Evolutionary conservation across 2,113 vertebrate species (phyloP), one percentile per base, ranked within the genome.

Genomic region (Balaeniceps rex): DNA sequence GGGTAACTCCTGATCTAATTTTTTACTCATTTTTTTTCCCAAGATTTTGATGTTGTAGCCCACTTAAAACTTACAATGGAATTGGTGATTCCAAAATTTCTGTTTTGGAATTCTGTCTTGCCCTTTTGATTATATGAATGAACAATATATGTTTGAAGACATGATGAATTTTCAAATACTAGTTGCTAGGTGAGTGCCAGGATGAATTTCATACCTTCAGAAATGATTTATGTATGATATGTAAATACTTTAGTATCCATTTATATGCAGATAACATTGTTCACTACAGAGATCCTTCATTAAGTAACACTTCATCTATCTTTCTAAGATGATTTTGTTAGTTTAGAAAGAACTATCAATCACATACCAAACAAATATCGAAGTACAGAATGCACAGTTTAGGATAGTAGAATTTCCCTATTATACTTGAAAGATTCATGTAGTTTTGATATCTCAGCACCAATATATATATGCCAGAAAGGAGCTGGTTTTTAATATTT

Each of bases 31-130:
- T 80, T 88, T 70, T 74, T 34, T 15, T 3, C 6, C 68, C 91
- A 90, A 77, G 69, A 83, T 91, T 96, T 87, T 96, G 60, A 93
- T 89, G 70, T 94, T 83, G 83, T 89, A 69, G 8, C 4, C 17
- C 24, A 33, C 23, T 95, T 91, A 95, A 93, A 96, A 83, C 44
- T 71, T 64, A 14, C 4, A 14, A 66, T 77, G 38, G 91, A 95
- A 96, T 52, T 81, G 38, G 87, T 58, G 44, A 92, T 90, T 95
- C 52, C n/a, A 22, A 40, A 65, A 58, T 31, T 42, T 71, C 49
- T 75, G 22, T 4, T 84, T 58, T 19, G 28, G 47, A 57, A 36
- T 77, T 71, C 25, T 61, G 16, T 42, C 44, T 77, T 66, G 28
- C 15, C 12, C 22, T 44, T 82, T 61, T 61, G 42, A n/a, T 77